These are phyloP conservation scores for Isoperla grammatica DNA, from an alignment of 2,888 invertebrate genomes.

Conservation along the genomic window DNA sequence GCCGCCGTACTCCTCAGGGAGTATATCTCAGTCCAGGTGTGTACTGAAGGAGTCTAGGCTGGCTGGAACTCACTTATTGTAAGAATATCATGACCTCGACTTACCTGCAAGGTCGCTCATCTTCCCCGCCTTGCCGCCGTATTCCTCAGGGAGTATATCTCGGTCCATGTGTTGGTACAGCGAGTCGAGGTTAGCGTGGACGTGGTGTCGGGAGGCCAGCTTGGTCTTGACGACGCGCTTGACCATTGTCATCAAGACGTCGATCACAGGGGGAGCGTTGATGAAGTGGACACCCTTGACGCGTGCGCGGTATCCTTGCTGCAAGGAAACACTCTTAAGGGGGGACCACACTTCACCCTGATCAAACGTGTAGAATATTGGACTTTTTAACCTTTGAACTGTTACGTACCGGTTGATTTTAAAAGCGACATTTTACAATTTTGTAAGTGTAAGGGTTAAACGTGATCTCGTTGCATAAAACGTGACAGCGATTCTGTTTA, in stretches of 20 bases:
- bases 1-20: slow-evolving; percentile 47
- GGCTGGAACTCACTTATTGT: too few relatives aligned
- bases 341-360: too few relatives aligned
- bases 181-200: slow-evolving; percentile 34
- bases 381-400: too few relatives aligned
- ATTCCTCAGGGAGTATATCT: slow-evolving; percentile 44
- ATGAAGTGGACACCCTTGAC: slow-evolving; percentile 38
- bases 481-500: too few relatives aligned
- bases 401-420: too few relatives aligned
- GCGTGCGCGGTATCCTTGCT: slow-evolving; percentile 39
- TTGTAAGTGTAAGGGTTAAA: too few relatives aligned
- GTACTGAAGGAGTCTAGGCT: slow-evolving; percentile 40
- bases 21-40: slow-evolving; percentile 40
- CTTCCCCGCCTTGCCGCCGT: slow-evolving; percentile 42
- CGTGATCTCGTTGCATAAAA: too few relatives aligned
- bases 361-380: too few relatives aligned
- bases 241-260: slow-evolving; percentile 28
- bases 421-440: too few relatives aligned
- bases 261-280: slow-evolving; percentile 37
- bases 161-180: slow-evolving; percentile 42
- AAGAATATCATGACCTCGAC: too few relatives aligned
- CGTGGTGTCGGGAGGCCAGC: slow-evolving; percentile 26
- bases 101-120: slow-evolving; percentile 36
- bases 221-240: slow-evolving; percentile 38
- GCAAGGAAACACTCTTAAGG: too few relatives aligned